Percentiles rank a stretch among this genome's conserved stretches.
phyloP scores from a whole-genome alignment of 2,888 invertebrate genomes.

The Megalurothrips usitatus region DNA sequence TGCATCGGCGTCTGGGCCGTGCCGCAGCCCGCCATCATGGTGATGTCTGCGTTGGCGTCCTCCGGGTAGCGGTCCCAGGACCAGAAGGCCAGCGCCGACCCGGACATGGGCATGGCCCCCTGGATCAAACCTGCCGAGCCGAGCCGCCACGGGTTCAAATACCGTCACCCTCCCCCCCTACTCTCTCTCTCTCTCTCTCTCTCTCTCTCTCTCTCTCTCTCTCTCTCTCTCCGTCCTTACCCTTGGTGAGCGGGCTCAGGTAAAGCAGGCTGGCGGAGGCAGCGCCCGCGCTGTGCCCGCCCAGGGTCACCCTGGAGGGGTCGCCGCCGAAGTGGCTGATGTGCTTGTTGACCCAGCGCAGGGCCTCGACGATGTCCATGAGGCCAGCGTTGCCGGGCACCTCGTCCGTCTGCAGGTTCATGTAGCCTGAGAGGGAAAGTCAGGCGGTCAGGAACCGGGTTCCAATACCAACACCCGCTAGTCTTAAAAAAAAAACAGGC shows the following conservation, averaged over 20 bases:
- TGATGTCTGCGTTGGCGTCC: not conserved
- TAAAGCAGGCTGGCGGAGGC: not conserved
- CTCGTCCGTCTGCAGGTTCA: not conserved
- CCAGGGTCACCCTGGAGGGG: not conserved
- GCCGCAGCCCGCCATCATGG: not conserved
- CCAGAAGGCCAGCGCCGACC: slow-evolving; percentile 11
- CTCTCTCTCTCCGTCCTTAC: not conserved
- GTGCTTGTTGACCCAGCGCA: not conserved
- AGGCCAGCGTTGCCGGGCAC: slow-evolving; percentile 16
- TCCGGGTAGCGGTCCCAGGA: not conserved
- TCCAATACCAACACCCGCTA: too few relatives aligned
- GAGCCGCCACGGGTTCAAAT: too few relatives aligned
- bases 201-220: too few relatives aligned
- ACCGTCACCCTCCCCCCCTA: too few relatives aligned
- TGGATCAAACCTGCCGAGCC: not conserved
- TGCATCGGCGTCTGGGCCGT: not conserved
- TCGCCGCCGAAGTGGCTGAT: slow-evolving; percentile 8
- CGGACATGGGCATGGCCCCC: not conserved
- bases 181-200: too few relatives aligned
- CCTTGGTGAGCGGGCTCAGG: slow-evolving; percentile 11
- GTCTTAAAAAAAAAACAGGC: too few relatives aligned
- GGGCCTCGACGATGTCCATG: not conserved
- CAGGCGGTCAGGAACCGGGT: not conserved
- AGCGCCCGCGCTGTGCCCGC: slow-evolving; percentile 8
- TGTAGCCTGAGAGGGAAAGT: not conserved